Evolutionary conservation across 2,113 vertebrate species (phyloP).

Genomic region (Pao palembangensis): DNA sequence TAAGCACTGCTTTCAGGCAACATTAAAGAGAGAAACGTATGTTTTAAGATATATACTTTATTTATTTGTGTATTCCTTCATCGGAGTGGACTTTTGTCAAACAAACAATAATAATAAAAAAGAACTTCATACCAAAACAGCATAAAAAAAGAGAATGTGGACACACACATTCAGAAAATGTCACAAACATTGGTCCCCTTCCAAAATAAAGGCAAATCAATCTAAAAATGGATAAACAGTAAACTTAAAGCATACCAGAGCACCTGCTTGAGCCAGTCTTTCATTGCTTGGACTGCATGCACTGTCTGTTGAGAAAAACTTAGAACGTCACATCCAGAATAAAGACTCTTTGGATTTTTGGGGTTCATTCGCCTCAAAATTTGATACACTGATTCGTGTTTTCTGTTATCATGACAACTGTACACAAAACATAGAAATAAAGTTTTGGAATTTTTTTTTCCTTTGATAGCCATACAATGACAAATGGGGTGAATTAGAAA

Average conservation of each 20-base stretch:
- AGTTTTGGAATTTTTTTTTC: background rate
- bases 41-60: slow-evolving; percentile 31
- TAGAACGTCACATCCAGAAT: slow-evolving; percentile 9
- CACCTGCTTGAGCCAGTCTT: slow-evolving; percentile 30
- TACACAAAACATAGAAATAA: slow-evolving; percentile 4
- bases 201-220: slow-evolving; percentile 8
- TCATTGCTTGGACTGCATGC: background rate
- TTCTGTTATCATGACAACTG: slow-evolving; percentile 9
- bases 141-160: slow-evolving; percentile 21
- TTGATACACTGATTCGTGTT: background rate
- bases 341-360: slow-evolving; percentile 30
- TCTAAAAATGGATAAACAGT: slow-evolving; percentile 27
- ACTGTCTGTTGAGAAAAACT: background rate
- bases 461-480: background rate
- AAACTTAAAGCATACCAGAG: slow-evolving; percentile 33
- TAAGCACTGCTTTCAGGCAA: background rate
- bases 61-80: slow-evolving; percentile 67
- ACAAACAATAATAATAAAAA: slow-evolving; percentile 12
- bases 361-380: slow-evolving; percentile 14
- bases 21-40: slow-evolving; percentile 18
- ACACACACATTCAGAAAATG: slow-evolving; percentile 21
- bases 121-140: slow-evolving; percentile 7
- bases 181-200: slow-evolving; percentile 35
- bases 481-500: background rate
- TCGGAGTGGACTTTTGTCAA: slow-evolving; percentile 44